Conservation (phyloP, 2,797 vertebrate genomes). For the Leptodactylus fallax region DNA sequence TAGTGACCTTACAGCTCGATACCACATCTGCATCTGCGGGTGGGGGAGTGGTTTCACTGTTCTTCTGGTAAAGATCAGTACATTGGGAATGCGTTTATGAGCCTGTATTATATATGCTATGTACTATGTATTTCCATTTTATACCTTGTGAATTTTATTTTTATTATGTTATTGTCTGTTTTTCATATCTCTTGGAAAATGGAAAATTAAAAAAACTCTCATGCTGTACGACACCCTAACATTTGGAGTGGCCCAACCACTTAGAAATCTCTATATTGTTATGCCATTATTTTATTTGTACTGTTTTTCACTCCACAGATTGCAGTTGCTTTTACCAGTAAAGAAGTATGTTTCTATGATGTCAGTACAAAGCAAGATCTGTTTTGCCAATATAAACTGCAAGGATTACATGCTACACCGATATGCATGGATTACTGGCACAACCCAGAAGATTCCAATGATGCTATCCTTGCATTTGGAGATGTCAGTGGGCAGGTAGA, state of each 20-base stretch:
- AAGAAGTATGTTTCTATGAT: conserved; percentile 86
- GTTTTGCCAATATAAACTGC: conserved; percentile 79
- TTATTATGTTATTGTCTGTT: too few species aligned
- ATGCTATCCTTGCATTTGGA: conserved; percentile 80
- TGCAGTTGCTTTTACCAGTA: conserved; percentile 82
- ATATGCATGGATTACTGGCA: conserved; percentile 82
- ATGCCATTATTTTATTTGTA: not conserved
- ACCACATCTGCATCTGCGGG: too few species aligned
- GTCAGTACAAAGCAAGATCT: conserved; percentile 78
- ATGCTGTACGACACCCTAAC: not conserved
- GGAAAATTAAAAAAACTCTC: too few species aligned
- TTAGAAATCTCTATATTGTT: not conserved
- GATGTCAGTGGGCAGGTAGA: conserved; percentile 83
- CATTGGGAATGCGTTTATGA: too few species aligned
- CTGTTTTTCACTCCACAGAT: conserved; percentile 68
- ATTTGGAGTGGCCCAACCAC: not conserved
- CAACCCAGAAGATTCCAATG: conserved; percentile 73
- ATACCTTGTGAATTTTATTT: too few species aligned
- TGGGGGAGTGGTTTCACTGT: too few species aligned
- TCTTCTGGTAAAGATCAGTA: too few species aligned
- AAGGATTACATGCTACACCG: conserved; percentile 78
- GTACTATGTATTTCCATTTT: too few species aligned
- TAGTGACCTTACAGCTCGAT: too few species aligned
- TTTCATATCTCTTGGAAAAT: too few species aligned
- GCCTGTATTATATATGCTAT: too few species aligned